phyloP scores from a whole-genome alignment of 2,797 vertebrate genomes.

The Oreochromis grahami region DNA sequence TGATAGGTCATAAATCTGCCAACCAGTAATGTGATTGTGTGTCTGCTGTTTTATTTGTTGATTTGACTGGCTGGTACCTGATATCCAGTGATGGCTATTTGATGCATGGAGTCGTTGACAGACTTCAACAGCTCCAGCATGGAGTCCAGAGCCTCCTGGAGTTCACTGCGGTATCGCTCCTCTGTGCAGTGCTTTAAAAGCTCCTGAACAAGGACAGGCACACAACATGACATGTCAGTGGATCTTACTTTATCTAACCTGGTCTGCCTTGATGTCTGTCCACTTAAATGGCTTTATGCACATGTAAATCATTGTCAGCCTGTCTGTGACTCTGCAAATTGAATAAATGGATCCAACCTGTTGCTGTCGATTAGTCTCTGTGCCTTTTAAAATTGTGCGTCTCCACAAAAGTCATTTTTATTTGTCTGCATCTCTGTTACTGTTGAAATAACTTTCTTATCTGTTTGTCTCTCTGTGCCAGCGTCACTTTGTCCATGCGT shows the following conservation, averaged over 20 bases:
- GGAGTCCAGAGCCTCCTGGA: slow-evolving; percentile 88
- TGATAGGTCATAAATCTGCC: neutral
- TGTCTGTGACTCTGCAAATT: neutral
- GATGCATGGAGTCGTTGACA: slow-evolving; percentile 98
- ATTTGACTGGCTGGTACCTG: slow-evolving; percentile 69
- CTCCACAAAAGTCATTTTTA: neutral
- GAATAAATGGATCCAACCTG: neutral
- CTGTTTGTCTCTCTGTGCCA: neutral
- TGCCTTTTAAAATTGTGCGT: neutral
- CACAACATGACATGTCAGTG: slow-evolving; percentile 3
- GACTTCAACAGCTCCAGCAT: slow-evolving; percentile 96
- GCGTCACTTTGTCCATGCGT: neutral
- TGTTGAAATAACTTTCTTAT: neutral
- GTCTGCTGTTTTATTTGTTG: neutral
- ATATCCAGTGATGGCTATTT: slow-evolving; percentile 94
- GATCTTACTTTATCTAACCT: neutral
- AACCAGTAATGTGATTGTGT: neutral
- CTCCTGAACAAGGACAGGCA: slow-evolving; percentile 75
- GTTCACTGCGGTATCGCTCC: slow-evolving; percentile 79
- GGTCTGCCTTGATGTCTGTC: neutral
- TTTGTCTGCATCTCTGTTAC: neutral
- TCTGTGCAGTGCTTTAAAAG: slow-evolving; percentile 88
- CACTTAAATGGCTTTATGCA: neutral
- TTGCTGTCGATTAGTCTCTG: neutral
- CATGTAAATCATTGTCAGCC: neutral